Evolutionary conservation across 1,140 invertebrate species (phyloP), one percentile per base, ranked within the genome.

Genomic region (Ladona fulva): DNA sequence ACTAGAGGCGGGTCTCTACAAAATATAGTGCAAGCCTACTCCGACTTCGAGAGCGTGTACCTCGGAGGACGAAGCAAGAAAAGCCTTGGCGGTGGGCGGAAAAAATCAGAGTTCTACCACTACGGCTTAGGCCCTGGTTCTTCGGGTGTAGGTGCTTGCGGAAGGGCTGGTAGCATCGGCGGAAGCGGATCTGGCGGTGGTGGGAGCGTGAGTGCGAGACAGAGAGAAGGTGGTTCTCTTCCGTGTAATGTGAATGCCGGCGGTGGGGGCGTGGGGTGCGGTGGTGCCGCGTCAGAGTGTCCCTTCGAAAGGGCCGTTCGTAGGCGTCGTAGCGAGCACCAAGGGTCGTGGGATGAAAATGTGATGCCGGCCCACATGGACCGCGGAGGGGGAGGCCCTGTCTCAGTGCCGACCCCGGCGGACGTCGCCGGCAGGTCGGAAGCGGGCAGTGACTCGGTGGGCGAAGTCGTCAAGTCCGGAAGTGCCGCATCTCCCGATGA

Each of bases 201-300:
- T 22, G 44, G 25, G 19, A 86, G 83, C 80, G 88, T 89, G 0
- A 91, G 89, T 77, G 87, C 90, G 10, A 85, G 91, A 77, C 90
- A 91, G 82, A 85, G 89, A 19, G 90, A 91, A 85, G 90, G 90
- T 76, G 90, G 91, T 78, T 89, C 89, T 25, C 83, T 90, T 78
- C 89, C 89, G 0, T 88, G 87, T 22, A 89, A 89, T 83, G 89
- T 90, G 74, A 89, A 90, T 81, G 85, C 87, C 29, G 76, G 76
- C 6, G 19, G 76, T 24, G n/a, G 29, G 25, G 29, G 29, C 80
- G 86, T 87, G 82, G 86, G 78, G 37, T 82, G 86, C 12, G 84
- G 84, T 25, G 84, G 86, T 75, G 85, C 86, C 76, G 82, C 83
- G 7, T 81, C 83, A 19, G 83, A 86, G 77, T 84, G 85, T 74